phyloP scores from a whole-genome alignment of 2,797 vertebrate species.

The Chaetophractus vellerosus region DNA sequence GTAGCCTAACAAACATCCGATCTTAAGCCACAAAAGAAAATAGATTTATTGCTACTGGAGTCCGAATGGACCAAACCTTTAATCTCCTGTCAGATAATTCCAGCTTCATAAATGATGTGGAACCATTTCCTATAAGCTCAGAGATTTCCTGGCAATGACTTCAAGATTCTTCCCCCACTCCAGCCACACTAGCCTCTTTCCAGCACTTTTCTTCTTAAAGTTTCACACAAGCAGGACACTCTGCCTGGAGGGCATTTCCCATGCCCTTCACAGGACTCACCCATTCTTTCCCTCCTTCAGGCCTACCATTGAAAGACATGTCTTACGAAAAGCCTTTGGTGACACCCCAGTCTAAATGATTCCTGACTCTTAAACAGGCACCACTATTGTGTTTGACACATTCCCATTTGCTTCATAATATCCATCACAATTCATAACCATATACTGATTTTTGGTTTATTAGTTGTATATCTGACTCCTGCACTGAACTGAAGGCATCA shows the following conservation, averaged over 20 bases:
- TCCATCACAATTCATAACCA: neutral
- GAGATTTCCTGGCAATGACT: neutral
- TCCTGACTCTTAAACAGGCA: neutral
- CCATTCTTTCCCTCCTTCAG: neutral
- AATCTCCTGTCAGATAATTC: conserved; percentile 21
- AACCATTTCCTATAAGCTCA: neutral
- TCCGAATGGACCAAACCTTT: neutral
- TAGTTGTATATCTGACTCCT: neutral
- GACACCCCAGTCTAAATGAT: neutral
- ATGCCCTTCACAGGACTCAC: neutral
- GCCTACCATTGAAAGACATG: neutral
- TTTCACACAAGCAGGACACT: neutral
- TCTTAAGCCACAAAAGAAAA: conserved; percentile 65
- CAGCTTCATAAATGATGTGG: conserved; percentile 49
- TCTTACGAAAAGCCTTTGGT: neutral
- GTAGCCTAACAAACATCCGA: neutral
- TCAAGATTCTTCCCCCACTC: neutral
- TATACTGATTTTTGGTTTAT: neutral
- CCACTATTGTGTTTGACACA: neutral
- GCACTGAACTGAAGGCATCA: neutral
- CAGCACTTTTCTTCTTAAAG: neutral
- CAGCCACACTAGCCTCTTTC: neutral
- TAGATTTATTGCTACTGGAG: conserved; percentile 45
- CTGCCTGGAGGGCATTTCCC: neutral
- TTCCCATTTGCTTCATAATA: neutral